These are phyloP conservation scores for Podarcis siculus DNA, from an alignment of 2,797 vertebrate species.

Conservation along the genomic window DNA sequence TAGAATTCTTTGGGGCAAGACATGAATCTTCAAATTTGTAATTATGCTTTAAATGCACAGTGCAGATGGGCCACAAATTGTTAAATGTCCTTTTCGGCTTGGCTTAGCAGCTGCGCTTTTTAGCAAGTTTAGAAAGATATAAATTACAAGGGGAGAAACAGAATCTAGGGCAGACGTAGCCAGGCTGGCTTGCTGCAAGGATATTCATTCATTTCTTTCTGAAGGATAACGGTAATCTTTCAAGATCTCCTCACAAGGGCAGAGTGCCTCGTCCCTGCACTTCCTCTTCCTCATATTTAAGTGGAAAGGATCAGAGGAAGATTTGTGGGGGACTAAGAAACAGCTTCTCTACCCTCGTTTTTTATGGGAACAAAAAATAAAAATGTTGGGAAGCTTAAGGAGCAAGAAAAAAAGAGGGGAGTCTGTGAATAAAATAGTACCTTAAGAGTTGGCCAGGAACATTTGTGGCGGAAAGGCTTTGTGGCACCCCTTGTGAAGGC, in stretches of 20 bases:
- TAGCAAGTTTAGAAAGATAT: conserved; percentile 20
- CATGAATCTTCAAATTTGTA: too few relatives aligned
- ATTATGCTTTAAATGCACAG: too few relatives aligned
- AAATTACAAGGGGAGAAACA: conserved; percentile 53
- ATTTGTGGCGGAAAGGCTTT: conserved; percentile 1
- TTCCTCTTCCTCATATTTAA: conserved; percentile 59
- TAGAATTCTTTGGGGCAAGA: neutral
- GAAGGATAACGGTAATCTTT: conserved; percentile 56
- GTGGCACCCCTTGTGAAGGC: neutral
- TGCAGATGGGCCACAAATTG: neutral
- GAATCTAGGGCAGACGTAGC: conserved; percentile 54
- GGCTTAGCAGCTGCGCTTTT: neutral
- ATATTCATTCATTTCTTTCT: conserved; percentile 60
- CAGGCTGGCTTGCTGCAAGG: conserved; percentile 29
- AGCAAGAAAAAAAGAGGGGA: conserved; percentile 40
- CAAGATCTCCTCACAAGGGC: conserved; percentile 55
- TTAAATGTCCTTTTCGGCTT: conserved; percentile 8
- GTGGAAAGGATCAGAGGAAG: conserved; percentile 57
- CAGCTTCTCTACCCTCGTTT: conserved; percentile 25
- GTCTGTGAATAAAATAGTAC: conserved; percentile 25
- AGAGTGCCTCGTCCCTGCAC: conserved; percentile 23
- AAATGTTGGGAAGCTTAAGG: conserved; percentile 46
- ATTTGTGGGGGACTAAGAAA: conserved; percentile 40
- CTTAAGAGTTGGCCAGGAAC: neutral
- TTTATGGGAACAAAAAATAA: conserved; percentile 33